Base-by-base conservation (phyloP, 2,888 invertebrate species). In the Drosophila helvetica region DNA sequence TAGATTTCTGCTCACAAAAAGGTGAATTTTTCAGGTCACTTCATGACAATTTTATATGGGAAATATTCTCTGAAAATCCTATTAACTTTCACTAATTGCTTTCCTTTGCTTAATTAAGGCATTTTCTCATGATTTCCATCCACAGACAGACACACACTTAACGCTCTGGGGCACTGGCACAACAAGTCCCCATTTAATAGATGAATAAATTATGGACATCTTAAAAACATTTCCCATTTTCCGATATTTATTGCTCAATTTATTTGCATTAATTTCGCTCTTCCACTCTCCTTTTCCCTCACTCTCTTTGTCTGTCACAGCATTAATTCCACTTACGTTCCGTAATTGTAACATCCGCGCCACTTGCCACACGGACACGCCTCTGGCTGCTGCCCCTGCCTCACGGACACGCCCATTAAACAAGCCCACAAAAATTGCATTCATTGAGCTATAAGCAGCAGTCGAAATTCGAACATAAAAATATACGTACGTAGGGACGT, bases 211-310 rank as follows among this genome's bases (percentile, higher is more conserved):
- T 55, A 66, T 66, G 56, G 25, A 27, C 65, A 66, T 66, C 65
- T 66, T 66, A 66, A 66, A 65, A 55, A 66, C 55, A 66, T 65
- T 70, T 70, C 48, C 71, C 47, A 43, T 63, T 45, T 27, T 30
- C 46, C 48, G 57, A 63, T 70, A 71, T 71, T 71, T 71, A 71
- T 71, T 71, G 71, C 54, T 65, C 57, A 71, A 71, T 71, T 71
- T 71, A 71, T 71, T 53, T 38, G 71, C 71, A 64, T 71, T 71
- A 71, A 71, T 64, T 64, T 64, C 71, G 50, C 64, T n/a, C 53
- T 22, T 6, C 53, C 48, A 8, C 45, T 10, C 52, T 52, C 46
- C n/a, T n/a, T 30, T 52, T n/a, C 25, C 3, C 12, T 6, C 15
- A 1, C 17, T 33, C 45, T 30, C 61, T 6, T 4, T 46, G 7